Evolutionary conservation across 2,888 invertebrate genomes (phyloP).

Genomic region (Limnephilus auricula): DNA sequence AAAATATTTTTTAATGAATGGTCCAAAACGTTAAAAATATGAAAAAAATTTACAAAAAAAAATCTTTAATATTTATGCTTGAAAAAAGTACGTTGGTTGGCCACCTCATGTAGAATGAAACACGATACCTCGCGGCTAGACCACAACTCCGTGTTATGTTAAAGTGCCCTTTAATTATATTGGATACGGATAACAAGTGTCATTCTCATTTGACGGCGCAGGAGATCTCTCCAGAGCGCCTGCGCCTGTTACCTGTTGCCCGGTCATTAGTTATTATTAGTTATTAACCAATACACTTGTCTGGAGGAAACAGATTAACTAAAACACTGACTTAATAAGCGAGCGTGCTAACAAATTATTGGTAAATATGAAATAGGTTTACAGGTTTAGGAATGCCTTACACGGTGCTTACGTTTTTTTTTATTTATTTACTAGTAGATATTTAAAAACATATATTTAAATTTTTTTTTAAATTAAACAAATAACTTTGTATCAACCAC

Average conservation of each 20-base stretch:
- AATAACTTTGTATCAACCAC: too few relatives aligned
- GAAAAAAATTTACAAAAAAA: too few relatives aligned
- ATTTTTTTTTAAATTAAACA: too few relatives aligned
- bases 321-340: not conserved
- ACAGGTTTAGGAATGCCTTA: too few relatives aligned
- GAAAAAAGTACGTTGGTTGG: not conserved
- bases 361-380: too few relatives aligned
- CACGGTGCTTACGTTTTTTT: too few relatives aligned
- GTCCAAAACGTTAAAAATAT: too few relatives aligned
- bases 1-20: too few relatives aligned
- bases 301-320: not conserved
- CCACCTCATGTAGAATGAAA: not conserved
- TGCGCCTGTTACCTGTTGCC: not conserved
- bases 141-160: constrained; percentile 49
- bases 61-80: too few relatives aligned
- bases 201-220: constrained; percentile 24
- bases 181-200: constrained; percentile 46
- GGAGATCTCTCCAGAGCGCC: not conserved
- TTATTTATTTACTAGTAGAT: too few relatives aligned
- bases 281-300: not conserved
- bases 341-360: not conserved
- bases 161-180: constrained; percentile 51
- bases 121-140: constrained; percentile 42
- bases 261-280: not conserved
- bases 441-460: too few relatives aligned